Conservation (phyloP, 2,797 vertebrate species). For the Coluber constrictor region DNA sequence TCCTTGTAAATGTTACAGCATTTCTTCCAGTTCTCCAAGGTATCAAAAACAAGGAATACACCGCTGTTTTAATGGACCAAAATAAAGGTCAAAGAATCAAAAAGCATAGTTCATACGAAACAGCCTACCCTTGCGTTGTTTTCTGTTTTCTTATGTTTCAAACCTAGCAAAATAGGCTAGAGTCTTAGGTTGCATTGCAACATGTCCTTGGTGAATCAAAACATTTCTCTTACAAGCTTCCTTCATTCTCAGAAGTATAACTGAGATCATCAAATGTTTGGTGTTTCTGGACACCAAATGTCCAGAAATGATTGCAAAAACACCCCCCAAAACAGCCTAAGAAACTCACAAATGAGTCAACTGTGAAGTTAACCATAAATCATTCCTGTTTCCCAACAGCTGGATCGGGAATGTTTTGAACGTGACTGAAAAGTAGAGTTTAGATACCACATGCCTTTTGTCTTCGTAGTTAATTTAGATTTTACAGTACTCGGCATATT, state of each 20-base stretch:
- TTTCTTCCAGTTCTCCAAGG: neutral
- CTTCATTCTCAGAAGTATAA: slow-evolving; percentile 6
- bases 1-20: neutral
- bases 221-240: neutral
- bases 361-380: neutral
- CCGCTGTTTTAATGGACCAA: neutral
- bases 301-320: neutral
- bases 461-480: neutral
- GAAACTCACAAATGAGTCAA: neutral
- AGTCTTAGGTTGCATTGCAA: neutral
- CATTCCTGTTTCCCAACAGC: neutral
- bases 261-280: neutral
- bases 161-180: neutral
- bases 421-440: neutral
- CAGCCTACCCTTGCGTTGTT: neutral
- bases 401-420: accelerated
- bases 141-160: neutral
- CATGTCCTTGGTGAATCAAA: slow-evolving; percentile 19
- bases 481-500: neutral
- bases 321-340: neutral
- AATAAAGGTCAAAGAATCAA: neutral
- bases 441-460: neutral
- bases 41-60: neutral
- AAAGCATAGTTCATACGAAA: neutral
- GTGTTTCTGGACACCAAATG: too few relatives aligned